Evolutionary conservation across 30 jellyfish, hydroid and myxozoan species (phyloP).

Genomic region (Cassiopea xamachana): DNA sequence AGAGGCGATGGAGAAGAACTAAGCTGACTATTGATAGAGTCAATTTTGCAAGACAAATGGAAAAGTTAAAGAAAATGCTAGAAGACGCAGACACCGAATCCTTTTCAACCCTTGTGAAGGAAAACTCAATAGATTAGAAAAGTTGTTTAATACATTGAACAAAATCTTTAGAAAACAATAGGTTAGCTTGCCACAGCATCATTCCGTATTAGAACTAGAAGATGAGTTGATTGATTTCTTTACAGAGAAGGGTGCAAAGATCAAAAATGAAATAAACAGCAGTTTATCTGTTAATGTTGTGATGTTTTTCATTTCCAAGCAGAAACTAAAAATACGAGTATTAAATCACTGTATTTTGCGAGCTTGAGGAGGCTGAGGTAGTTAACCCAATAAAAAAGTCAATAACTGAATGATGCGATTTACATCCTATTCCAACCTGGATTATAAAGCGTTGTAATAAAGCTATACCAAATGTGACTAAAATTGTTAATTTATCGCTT

Average conservation of each 20-base stretch:
- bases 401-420: slow-evolving; percentile 14
- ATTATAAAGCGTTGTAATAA: no score
- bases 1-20: slow-evolving; percentile 49
- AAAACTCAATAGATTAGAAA: slow-evolving; percentile 53
- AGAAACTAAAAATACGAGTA: slow-evolving; percentile 21
- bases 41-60: no score
- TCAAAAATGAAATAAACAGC: not conserved
- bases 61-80: no score
- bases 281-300: slow-evolving; percentile 45
- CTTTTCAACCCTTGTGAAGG: slow-evolving; percentile 34
- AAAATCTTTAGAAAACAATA: no score
- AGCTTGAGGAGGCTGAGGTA: no score
- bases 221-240: no score
- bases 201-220: no score
- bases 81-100: no score
- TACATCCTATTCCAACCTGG: no score
- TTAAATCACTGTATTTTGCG: slow-evolving; percentile 3
- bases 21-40: no score
- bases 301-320: not conserved
- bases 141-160: slow-evolving; percentile 44
- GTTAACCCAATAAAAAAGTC: not conserved
- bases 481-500: slow-evolving; percentile 21
- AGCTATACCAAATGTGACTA: slow-evolving; percentile 12
- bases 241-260: no score
- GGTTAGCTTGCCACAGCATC: no score